Base-by-base conservation (phyloP, 2,797 vertebrate genomes). In the Apodemus agrarius region DNA sequence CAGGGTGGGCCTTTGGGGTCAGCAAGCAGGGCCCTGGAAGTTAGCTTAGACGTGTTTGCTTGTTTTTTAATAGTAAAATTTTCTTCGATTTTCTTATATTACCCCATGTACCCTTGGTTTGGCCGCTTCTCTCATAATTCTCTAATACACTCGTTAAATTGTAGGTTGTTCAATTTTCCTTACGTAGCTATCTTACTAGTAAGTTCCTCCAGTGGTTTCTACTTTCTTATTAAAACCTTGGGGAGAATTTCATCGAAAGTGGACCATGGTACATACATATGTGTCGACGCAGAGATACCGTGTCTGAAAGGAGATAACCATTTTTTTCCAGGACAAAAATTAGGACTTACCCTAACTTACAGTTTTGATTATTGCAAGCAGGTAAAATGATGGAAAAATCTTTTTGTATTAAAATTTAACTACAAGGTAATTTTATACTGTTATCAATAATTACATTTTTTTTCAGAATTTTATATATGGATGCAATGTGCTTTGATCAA, bases 331-430 rank as follows among this genome's bases (percentile, higher is more conserved):
- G 54, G 54, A 72, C 61, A 89, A 74, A 83, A 85, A 31, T 76
- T 46, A n/a, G 40, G 19, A 26, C 69, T 95, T 85, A 37, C 67
- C 57, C 24, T 80, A 40, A n/a, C 57, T 96, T 90, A 65, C 29
- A 72, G 40, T 86, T 87, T 94, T 34, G 9, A 29, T 91, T 63
- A 91, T 78, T 94, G 61, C 63, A 93, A 90, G 14, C 11, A 76
- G 76, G 19, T 79, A 52, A 87, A 72, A 54, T 10, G 46, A 9
- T 72, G 84, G 52, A n/a, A 87, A 69, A 46, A 29, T 74, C 14
- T 34, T 22, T n/a, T n/a, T 49, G 8, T 12, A n/a, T 69, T 85
- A 49, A 49, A 85, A 67, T 52, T n/a, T 69, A 24, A 24, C 49
- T 12, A n/a, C 24, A 67, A 49, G 9, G 12, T 19, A 49, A 49